phyloP scores from a whole-genome alignment of 2,888 invertebrate species.

The Lithophane semibrunnea region DNA sequence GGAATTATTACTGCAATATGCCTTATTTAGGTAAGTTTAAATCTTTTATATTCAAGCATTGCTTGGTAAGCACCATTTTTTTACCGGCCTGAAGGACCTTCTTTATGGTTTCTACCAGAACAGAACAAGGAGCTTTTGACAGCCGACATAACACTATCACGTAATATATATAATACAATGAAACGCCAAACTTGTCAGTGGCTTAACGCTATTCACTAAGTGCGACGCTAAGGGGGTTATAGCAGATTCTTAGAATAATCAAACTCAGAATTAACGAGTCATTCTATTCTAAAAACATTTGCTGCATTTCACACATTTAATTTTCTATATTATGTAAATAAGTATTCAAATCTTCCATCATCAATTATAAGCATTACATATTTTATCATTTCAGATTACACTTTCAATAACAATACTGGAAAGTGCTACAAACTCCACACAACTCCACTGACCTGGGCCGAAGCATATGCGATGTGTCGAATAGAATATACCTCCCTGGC shows the following conservation, averaged over 20 bases:
- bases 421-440: conserved; percentile 83
- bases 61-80: not conserved
- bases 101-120: not conserved
- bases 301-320: not conserved
- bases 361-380: not conserved
- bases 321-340: not conserved
- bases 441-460: conserved; percentile 77
- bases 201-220: too few species aligned
- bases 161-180: not conserved
- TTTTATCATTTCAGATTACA: conserved; percentile 73
- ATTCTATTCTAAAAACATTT: not conserved
- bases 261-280: too few species aligned
- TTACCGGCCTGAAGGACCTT: not conserved
- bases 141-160: not conserved
- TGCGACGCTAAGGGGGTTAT: too few species aligned
- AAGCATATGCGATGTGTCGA: conserved; percentile 75
- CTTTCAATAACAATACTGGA: conserved; percentile 67
- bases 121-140: not conserved
- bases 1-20: not conserved
- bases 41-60: not conserved
- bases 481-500: conserved; percentile 67
- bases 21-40: not conserved
- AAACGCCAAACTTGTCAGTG: too few species aligned
- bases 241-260: too few species aligned
- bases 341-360: not conserved